Evolutionary conservation across 2,797 vertebrate genomes (phyloP), one percentile per base, ranked within the genome.

Genomic region (Thalassophryne amazonica): DNA sequence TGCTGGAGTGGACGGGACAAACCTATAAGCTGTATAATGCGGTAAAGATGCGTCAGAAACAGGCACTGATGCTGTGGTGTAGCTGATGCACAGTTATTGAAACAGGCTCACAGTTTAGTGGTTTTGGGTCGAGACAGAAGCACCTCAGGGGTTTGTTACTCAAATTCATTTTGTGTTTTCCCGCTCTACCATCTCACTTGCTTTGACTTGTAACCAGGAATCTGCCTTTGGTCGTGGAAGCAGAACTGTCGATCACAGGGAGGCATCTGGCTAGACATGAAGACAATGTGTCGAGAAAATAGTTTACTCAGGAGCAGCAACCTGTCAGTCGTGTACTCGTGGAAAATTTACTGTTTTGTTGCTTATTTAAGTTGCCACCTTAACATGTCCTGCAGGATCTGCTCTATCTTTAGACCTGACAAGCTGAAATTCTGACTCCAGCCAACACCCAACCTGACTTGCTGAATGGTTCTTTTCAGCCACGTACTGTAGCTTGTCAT

Each of bases 181-280:
- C 52, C 56, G 31, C 36, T 38, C 36, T 49, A 21, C 49, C 21
- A 25, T 40, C 54, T 46, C 23, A 6, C 80, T 7, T 85, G 80
- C 64, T 73, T 7, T 2, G 12, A 83, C 84, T 80, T 82, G 82
- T 52, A 73, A 61, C 34, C 14, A 72, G 70, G 68, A 85, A 78
- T 80, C 59, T 12, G 41, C 60, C 42, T 58, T 62, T 54, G 38
- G 45, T 78, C 14, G 8, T 60, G 4, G 33, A 49, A 39, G 66
- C 24, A 49, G 25, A 49, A 60, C 15, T 4, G 9, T 21, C 13
- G 38, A 47, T 60, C 14, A 40, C 23, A 39, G 36, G 13, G 33
- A 59, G 24, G 52, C 4, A 35, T 49, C 9, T 12, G 18, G 13
- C 33, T 22, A 40, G 24, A 5, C 20, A 3, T 29, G 16, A 16